phyloP scores from a whole-genome alignment of 2,888 invertebrate species.

The Chymomyza caudatula region DNA sequence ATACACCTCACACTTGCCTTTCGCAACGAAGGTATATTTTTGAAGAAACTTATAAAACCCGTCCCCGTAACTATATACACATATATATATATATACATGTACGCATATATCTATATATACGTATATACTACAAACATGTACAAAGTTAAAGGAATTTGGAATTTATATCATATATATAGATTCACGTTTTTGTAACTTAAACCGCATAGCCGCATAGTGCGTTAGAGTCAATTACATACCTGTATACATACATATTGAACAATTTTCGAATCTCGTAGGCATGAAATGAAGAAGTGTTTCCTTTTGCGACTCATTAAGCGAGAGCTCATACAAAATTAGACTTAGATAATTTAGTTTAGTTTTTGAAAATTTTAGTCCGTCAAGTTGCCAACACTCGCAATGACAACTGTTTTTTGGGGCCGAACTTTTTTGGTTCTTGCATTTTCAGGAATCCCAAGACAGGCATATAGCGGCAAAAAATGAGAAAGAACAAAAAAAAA shows the following conservation, averaged over 20 bases:
- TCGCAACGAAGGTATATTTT: background rate
- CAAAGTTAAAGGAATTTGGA: background rate
- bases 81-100: slow-evolving; percentile 12
- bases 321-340: background rate
- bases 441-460: background rate
- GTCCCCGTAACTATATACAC: background rate
- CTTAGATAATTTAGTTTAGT: background rate
- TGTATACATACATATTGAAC: slow-evolving; percentile 14
- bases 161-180: slow-evolving; percentile 5
- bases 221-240: slow-evolving; percentile 49
- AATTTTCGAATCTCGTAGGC: background rate
- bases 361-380: slow-evolving; percentile 13
- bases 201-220: slow-evolving; percentile 4
- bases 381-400: too few relatives aligned
- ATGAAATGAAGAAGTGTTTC: background rate
- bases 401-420: background rate
- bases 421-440: background rate
- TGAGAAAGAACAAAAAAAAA: background rate
- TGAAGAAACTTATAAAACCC: slow-evolving; percentile 4
- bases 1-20: too few relatives aligned
- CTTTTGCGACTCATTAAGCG: background rate
- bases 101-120: slow-evolving; percentile 23
- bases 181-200: slow-evolving; percentile 12
- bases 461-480: background rate
- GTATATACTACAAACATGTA: background rate